Conservation (phyloP, 2,113 vertebrate species). For the Dicerorhinus sumatrensis region DNA sequence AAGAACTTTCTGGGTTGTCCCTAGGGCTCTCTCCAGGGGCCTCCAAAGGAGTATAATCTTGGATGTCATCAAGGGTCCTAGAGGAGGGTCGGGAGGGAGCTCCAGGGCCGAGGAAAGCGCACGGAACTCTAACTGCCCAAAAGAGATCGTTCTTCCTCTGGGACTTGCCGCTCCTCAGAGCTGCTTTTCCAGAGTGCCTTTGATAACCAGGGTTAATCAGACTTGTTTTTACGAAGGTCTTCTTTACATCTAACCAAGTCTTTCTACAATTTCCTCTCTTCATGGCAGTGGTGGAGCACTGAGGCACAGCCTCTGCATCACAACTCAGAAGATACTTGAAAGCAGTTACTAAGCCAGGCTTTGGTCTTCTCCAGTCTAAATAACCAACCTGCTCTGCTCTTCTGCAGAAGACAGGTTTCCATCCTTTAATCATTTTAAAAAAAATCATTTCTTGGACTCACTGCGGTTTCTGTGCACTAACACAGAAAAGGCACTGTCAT, state of each 20-base stretch:
- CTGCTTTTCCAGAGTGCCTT: not conserved
- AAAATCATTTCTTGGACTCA: not conserved
- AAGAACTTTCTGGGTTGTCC: not conserved
- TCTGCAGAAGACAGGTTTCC: not conserved
- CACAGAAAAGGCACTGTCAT: not conserved
- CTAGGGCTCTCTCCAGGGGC: not conserved
- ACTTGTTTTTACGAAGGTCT: not conserved
- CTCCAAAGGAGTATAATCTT: not conserved
- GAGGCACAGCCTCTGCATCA: too few species aligned
- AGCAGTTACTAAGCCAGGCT: not conserved
- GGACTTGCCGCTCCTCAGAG: not conserved
- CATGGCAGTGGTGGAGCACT: accelerated
- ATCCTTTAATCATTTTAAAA: not conserved
- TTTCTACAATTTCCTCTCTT: not conserved
- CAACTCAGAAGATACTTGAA: not conserved
- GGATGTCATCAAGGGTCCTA: not conserved
- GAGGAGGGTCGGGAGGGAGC: too few species aligned
- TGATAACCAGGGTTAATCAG: not conserved
- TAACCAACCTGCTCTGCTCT: not conserved
- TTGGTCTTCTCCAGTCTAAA: not conserved
- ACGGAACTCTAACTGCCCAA: accelerated
- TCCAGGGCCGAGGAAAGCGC: too few species aligned
- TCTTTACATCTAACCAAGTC: not conserved
- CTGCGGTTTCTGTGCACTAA: not conserved
- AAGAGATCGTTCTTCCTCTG: not conserved